These are phyloP conservation scores for Ypsolopha sequella DNA, from an alignment of 2,888 invertebrate species.

Conservation along the genomic window DNA sequence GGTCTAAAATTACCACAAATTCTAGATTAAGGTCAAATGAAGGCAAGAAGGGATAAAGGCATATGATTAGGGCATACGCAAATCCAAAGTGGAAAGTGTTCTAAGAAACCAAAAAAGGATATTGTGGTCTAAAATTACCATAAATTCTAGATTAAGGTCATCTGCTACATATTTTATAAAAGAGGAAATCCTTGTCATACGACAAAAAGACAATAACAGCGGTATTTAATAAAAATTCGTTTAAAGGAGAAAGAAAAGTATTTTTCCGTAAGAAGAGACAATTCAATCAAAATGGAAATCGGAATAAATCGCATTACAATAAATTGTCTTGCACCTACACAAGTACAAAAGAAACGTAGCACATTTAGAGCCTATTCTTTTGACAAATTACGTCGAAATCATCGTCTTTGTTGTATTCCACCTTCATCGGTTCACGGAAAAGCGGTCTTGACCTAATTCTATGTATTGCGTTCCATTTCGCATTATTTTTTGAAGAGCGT, in stretches of 20 bases:
- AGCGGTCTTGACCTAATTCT: too few species aligned
- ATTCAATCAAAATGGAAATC: neutral
- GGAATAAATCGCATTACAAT: neutral
- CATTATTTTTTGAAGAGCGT: too few species aligned
- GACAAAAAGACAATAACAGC: neutral
- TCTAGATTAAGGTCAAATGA: too few species aligned
- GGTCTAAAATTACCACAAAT: too few species aligned
- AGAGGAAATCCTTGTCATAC: neutral
- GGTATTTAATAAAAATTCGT: neutral
- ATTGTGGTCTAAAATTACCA: neutral
- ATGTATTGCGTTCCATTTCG: too few species aligned
- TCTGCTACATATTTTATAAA: neutral
- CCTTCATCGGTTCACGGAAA: too few species aligned
- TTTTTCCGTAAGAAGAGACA: neutral
- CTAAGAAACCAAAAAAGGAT: too few species aligned
- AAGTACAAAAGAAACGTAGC: neutral
- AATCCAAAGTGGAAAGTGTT: too few species aligned
- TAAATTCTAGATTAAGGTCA: slow-evolving; percentile 2
- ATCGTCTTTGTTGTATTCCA: neutral
- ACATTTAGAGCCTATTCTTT: neutral
- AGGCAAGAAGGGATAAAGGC: too few species aligned
- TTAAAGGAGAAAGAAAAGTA: neutral
- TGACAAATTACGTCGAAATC: neutral
- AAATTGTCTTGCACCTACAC: neutral
- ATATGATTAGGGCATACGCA: too few species aligned